phyloP scores from a whole-genome alignment of 2,797 vertebrate genomes.

The Anabas testudineus region DNA sequence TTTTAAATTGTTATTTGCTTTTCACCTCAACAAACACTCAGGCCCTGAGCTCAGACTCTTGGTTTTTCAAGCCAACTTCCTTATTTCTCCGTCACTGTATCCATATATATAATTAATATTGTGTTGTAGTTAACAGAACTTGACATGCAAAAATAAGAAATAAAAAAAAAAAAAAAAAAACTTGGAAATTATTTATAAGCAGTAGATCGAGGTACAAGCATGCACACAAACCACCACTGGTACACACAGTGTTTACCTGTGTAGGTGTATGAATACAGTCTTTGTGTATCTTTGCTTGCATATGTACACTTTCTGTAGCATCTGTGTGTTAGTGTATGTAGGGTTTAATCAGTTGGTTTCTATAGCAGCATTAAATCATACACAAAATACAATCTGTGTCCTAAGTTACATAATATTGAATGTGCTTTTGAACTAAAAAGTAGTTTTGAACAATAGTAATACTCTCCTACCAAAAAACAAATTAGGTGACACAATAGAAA shows the following conservation, averaged over 20 bases:
- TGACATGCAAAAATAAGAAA: constrained; percentile 10
- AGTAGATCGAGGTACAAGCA: constrained; percentile 1
- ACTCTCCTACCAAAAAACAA: background rate
- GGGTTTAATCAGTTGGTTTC: background rate
- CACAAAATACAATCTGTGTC: background rate
- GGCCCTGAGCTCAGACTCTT: too few relatives aligned
- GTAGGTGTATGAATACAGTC: background rate
- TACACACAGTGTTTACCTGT: background rate
- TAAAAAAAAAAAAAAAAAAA: background rate
- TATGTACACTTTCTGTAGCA: background rate
- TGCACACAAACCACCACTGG: background rate
- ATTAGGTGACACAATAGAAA: too few relatives aligned
- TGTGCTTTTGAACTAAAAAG: background rate
- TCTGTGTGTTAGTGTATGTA: background rate
- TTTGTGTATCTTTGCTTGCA: background rate
- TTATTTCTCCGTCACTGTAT: background rate
- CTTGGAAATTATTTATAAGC: constrained; percentile 14
- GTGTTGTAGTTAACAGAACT: constrained; percentile 7
- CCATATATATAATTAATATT: constrained; percentile 26
- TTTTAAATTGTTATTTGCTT: too few relatives aligned
- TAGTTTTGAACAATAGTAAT: background rate
- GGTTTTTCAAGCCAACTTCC: background rate
- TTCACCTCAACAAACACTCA: too few relatives aligned
- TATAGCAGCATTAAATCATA: background rate
- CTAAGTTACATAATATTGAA: background rate